These are phyloP conservation scores for Leiothrix lutea DNA, from an alignment of 2,113 vertebrate genomes.

Conservation along the genomic window DNA sequence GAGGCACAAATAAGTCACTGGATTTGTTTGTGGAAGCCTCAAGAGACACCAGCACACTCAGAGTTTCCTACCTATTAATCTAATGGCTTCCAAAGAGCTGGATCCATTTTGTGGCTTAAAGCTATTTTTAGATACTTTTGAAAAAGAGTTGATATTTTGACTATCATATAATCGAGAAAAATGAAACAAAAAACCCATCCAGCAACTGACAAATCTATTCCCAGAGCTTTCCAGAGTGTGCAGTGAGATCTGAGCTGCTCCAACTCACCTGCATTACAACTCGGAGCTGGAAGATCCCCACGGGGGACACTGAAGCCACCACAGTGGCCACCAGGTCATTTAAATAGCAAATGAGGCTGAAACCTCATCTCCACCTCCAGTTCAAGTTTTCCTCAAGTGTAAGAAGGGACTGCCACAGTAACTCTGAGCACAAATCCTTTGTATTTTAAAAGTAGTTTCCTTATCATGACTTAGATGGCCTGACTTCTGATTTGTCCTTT, in stretches of 20 bases:
- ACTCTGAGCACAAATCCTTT: neutral
- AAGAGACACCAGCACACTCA: neutral
- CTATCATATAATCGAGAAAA: neutral
- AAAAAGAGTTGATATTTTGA: neutral
- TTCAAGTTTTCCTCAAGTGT: neutral
- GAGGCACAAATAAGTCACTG: neutral
- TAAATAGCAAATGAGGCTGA: accelerated
- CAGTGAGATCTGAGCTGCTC: neutral
- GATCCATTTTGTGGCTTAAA: neutral
- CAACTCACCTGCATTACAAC: accelerated
- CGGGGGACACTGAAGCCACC: neutral
- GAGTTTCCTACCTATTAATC: conserved; percentile 26
- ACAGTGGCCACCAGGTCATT: neutral
- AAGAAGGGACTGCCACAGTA: neutral
- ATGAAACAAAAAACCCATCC: neutral
- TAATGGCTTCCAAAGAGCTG: neutral
- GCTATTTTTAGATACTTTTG: neutral
- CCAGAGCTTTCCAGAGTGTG: neutral
- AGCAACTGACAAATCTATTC: neutral
- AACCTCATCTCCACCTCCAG: neutral
- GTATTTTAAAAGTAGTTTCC: neutral
- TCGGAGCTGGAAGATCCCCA: neutral
- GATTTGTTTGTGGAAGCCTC: conserved; percentile 19
- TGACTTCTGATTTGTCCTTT: neutral
- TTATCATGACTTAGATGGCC: accelerated